Percentiles rank a stretch among this genome's conserved stretches.
Evolutionary conservation across 2,888 invertebrate species (phyloP).

Genomic region (Acanthoscelides obtectus): DNA sequence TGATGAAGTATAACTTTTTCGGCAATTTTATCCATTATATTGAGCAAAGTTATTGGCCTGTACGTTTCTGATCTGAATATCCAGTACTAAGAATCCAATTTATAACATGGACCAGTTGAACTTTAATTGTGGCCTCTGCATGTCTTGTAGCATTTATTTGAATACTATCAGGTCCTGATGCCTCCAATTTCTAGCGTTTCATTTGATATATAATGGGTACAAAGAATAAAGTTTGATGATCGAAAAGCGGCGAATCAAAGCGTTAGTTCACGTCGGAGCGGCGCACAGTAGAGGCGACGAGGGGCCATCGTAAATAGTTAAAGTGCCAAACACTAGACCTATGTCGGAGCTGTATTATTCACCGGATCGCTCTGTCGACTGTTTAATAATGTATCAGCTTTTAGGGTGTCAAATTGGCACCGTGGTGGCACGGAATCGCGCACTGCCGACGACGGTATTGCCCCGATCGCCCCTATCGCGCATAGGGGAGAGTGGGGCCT

Average conservation of each 20-base stretch:
- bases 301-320: conserved; percentile 45
- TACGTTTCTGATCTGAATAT: too few species aligned
- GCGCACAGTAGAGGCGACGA: conserved; percentile 11
- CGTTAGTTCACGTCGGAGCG: neutral
- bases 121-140: too few species aligned
- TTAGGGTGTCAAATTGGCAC: conserved; percentile 47
- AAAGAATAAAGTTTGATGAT: too few species aligned
- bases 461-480: neutral
- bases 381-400: conserved; percentile 46
- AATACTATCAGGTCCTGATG: too few species aligned
- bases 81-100: too few species aligned
- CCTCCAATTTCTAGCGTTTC: too few species aligned
- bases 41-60: too few species aligned
- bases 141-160: too few species aligned
- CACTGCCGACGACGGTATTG: neutral
- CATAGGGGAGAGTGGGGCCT: neutral
- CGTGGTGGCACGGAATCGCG: conserved; percentile 6
- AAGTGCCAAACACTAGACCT: conserved; percentile 48
- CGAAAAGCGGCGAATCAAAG: neutral
- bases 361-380: conserved; percentile 47
- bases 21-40: too few species aligned
- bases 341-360: conserved; percentile 47
- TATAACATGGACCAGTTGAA: too few species aligned
- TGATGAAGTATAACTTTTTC: too few species aligned
- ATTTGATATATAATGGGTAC: too few species aligned